Conservation (phyloP, 2,113 vertebrate genomes). For the Oncorhynchus tshawytscha region DNA sequence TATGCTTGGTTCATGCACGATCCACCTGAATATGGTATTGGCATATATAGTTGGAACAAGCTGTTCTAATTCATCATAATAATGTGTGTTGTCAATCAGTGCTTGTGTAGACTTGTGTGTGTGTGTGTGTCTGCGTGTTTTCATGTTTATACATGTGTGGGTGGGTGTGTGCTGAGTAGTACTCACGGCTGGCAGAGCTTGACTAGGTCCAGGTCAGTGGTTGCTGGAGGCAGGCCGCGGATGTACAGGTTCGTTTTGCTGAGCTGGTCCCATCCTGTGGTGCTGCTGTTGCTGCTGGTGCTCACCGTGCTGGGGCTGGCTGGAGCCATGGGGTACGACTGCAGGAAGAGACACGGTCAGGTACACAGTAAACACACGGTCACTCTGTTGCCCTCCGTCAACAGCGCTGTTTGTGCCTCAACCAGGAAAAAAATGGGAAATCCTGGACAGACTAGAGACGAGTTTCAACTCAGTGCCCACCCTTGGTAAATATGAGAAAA, state of each 20-base stretch:
- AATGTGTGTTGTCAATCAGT: not conserved
- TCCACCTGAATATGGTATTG: not conserved
- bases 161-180: constrained; percentile 13
- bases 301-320: constrained; percentile 94
- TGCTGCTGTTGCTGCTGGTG: constrained; percentile 92
- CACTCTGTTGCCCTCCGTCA: not conserved
- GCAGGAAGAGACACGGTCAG: constrained; percentile 84
- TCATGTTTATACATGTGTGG: not conserved
- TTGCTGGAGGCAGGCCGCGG: constrained; percentile 92
- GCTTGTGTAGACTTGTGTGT: not conserved
- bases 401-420: not conserved
- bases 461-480: too few species aligned
- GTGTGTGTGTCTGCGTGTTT: not conserved
- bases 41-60: not conserved
- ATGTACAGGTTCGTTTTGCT: constrained; percentile 99
- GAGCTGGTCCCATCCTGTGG: constrained; percentile 97
- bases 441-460: too few species aligned
- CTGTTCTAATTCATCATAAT: not conserved
- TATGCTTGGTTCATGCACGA: too few species aligned
- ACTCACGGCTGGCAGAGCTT: constrained; percentile 99
- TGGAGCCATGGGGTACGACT: constrained; percentile 95
- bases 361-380: constrained; percentile 25
- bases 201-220: constrained; percentile 97
- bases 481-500: too few species aligned
- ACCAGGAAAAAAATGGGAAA: too few species aligned